A percentile compares a stretch with the other conserved stretches of the same genome.
Conservation (phyloP, 2,113 vertebrate species). For the Chlamydotis undulata region DNA sequence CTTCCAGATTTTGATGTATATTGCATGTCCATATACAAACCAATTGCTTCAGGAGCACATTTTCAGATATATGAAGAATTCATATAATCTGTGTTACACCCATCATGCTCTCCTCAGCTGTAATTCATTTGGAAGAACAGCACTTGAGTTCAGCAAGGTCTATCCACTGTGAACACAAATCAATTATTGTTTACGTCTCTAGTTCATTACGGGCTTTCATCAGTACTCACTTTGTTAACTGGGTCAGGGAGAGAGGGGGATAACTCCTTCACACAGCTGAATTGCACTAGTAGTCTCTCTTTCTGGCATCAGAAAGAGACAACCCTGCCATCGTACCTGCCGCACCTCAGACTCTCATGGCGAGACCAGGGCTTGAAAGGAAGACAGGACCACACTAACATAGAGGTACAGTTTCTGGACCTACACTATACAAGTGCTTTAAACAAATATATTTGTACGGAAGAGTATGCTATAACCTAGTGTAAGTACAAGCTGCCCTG, state of each 20-base stretch:
- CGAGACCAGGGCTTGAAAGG: not conserved
- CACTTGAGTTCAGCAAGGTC: not conserved
- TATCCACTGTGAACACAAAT: not conserved
- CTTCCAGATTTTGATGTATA: not conserved
- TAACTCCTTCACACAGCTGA: not conserved
- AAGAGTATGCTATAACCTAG: not conserved
- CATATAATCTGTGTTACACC: not conserved
- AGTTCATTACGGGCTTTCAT: not conserved
- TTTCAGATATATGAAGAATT: not conserved
- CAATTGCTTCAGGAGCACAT: not conserved
- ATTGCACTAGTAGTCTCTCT: not conserved
- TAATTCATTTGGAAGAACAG: not conserved
- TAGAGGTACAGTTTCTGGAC: not conserved
- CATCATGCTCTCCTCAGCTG: not conserved
- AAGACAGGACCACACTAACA: not conserved
- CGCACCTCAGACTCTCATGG: not conserved
- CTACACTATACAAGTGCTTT: not conserved
- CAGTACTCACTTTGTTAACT: not conserved
- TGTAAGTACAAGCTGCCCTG: not conserved
- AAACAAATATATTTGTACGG: not conserved
- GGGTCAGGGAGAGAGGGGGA: rapidly evolving
- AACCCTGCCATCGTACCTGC: not conserved
- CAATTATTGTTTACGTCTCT: not conserved
- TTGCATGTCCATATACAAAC: not conserved
- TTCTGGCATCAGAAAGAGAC: not conserved